These are phyloP conservation scores for Calcarius lapponicus DNA, from an alignment of 2,797 vertebrate species.

Conservation along the genomic window DNA sequence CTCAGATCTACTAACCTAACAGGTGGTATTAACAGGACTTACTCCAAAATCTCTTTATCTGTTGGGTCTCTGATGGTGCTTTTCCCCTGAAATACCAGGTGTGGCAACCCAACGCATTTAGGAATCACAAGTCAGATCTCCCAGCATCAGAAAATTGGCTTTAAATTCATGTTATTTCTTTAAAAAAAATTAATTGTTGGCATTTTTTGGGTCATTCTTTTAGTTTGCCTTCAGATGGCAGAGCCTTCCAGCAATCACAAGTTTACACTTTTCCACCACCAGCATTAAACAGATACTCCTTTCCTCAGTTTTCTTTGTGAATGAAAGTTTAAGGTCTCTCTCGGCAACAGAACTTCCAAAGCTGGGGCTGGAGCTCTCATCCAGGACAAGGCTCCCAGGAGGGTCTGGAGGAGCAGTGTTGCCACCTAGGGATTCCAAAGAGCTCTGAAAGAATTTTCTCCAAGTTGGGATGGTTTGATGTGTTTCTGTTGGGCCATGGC, in stretches of 20 bases:
- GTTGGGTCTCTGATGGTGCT: background rate
- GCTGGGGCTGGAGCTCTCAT: background rate
- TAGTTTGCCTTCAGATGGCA: background rate
- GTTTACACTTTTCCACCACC: background rate
- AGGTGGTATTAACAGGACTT: background rate
- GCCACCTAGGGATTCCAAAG: constrained; percentile 9
- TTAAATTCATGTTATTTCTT: background rate
- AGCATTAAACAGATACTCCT: background rate
- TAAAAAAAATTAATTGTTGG: background rate
- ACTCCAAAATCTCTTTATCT: background rate
- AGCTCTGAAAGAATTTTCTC: background rate
- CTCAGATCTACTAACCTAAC: background rate
- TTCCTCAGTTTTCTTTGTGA: background rate
- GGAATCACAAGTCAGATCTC: background rate
- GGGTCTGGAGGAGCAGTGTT: constrained; percentile 31
- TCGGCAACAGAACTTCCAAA: background rate
- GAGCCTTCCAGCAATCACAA: background rate
- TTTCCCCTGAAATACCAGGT: background rate
- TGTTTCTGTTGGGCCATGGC: rapidly evolving
- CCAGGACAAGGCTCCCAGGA: background rate
- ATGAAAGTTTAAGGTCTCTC: background rate
- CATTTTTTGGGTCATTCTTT: background rate
- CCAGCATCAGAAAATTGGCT: background rate
- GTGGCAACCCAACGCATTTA: background rate
- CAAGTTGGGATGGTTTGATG: background rate